Evolutionary conservation across 2,113 vertebrate genomes (phyloP).

Genomic region (Otus sunia): DNA sequence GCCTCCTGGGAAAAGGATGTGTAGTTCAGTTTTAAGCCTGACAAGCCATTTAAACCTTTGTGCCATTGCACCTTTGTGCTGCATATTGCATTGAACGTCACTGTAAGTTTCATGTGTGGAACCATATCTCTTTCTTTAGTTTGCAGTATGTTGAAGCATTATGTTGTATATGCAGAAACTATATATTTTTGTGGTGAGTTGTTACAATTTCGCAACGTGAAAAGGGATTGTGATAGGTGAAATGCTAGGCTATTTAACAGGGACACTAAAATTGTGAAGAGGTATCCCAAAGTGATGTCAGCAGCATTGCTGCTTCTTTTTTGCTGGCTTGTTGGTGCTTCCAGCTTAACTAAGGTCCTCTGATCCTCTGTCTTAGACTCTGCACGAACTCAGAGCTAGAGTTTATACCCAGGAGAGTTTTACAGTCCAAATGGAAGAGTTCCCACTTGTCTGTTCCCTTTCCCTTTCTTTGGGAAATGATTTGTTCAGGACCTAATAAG

Average conservation of each 20-base stretch:
- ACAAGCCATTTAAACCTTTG: background rate
- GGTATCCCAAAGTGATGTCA: background rate
- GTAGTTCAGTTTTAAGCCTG: background rate
- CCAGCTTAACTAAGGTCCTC: background rate
- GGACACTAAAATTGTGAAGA: background rate
- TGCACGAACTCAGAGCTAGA: background rate
- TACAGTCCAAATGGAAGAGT: background rate
- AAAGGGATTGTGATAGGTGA: background rate
- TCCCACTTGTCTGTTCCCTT: background rate
- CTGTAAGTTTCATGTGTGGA: fast-evolving
- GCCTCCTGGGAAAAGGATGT: background rate
- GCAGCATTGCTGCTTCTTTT: fast-evolving
- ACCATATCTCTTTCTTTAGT: fast-evolving
- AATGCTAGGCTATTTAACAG: background rate
- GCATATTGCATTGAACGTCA: fast-evolving
- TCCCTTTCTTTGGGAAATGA: background rate
- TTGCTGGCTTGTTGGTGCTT: background rate
- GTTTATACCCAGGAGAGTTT: background rate
- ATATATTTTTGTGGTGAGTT: background rate
- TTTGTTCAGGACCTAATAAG: background rate
- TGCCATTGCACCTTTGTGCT: background rate
- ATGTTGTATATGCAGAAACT: background rate
- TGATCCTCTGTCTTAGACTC: background rate
- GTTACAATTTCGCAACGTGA: background rate
- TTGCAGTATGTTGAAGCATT: background rate